phyloP scores from a whole-genome alignment of 2,888 invertebrate species.

The Heliconius ismenius region DNA sequence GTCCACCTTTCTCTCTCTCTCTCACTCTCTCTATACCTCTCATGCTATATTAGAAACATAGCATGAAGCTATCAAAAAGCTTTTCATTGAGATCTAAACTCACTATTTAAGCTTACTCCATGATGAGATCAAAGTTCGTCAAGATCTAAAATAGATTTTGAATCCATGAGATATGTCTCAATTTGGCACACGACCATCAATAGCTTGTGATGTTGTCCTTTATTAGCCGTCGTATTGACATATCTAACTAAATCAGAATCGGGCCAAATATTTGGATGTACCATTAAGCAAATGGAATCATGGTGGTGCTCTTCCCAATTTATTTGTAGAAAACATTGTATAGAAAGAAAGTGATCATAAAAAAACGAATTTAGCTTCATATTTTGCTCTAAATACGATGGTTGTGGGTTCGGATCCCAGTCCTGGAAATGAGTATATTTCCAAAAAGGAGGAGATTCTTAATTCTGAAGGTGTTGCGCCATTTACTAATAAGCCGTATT shows the following conservation, averaged over 20 bases:
- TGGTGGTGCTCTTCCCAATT: constrained; percentile 53
- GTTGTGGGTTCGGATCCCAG: too few relatives aligned
- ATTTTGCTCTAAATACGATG: too few relatives aligned
- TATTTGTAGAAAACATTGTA: constrained; percentile 50
- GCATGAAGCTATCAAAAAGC: too few relatives aligned
- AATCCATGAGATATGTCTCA: constrained; percentile 35
- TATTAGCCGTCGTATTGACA: constrained; percentile 73
- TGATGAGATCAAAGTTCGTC: not conserved
- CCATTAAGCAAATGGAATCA: constrained; percentile 74
- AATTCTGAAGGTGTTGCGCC: too few relatives aligned
- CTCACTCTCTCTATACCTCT: too few relatives aligned
- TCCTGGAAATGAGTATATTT: too few relatives aligned
- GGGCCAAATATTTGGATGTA: constrained; percentile 71
- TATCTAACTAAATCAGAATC: constrained; percentile 66
- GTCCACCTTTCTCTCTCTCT: too few relatives aligned
- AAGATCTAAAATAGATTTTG: constrained; percentile 30
- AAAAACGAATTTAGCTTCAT: too few relatives aligned
- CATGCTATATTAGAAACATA: too few relatives aligned
- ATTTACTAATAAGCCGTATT: not conserved
- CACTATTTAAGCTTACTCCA: too few relatives aligned
- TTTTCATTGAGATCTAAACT: too few relatives aligned
- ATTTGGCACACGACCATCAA: constrained; percentile 28
- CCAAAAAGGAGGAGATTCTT: too few relatives aligned
- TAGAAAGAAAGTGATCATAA: constrained; percentile 43
- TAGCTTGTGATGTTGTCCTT: constrained; percentile 52